phyloP scores from a whole-genome alignment of 30 jellyfish, hydroid and myxozoan genomes.

The Clytia hemisphaerica region DNA sequence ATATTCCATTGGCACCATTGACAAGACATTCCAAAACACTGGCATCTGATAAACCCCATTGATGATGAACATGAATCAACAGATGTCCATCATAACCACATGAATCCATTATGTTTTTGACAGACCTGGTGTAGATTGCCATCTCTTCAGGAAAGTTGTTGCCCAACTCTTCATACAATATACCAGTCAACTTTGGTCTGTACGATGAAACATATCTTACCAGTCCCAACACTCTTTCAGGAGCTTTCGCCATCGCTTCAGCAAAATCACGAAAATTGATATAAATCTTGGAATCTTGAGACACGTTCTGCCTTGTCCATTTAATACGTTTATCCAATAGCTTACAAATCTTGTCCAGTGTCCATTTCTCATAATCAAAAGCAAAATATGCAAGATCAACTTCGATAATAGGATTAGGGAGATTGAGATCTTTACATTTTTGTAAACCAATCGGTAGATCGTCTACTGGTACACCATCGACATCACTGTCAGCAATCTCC shows the following conservation, averaged over 20 bases:
- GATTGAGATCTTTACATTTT: slow-evolving; percentile 51
- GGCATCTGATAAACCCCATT: slow-evolving; percentile 54
- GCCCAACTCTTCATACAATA: slow-evolving; percentile 54
- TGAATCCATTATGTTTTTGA: too few relatives aligned
- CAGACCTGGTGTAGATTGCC: too few relatives aligned
- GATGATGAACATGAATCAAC: slow-evolving; percentile 68
- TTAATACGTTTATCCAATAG: slow-evolving; percentile 34
- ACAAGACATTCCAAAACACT: slow-evolving; percentile 51
- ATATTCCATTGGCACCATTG: slow-evolving; percentile 66
- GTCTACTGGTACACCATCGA: too few relatives aligned
- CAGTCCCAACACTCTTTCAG: slow-evolving; percentile 57
- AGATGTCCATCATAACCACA: too few relatives aligned
- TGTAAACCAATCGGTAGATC: slow-evolving; percentile 55
- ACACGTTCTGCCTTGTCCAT: slow-evolving; percentile 48
- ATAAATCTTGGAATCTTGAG: slow-evolving; percentile 34
- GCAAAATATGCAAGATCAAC: slow-evolving; percentile 47
- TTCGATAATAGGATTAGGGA: slow-evolving; percentile 51
- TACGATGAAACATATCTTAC: slow-evolving; percentile 50
- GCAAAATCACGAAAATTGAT: slow-evolving; percentile 59
- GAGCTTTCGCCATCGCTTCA: slow-evolving; percentile 58
- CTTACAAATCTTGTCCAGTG: slow-evolving; percentile 21
- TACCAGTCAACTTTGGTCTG: slow-evolving; percentile 57
- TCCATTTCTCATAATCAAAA: slow-evolving; percentile 39
- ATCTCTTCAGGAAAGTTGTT: slow-evolving; percentile 57
- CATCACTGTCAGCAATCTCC: too few relatives aligned